phyloP scores from a whole-genome alignment of 2,888 invertebrate species.

The Tinea pellionella region DNA sequence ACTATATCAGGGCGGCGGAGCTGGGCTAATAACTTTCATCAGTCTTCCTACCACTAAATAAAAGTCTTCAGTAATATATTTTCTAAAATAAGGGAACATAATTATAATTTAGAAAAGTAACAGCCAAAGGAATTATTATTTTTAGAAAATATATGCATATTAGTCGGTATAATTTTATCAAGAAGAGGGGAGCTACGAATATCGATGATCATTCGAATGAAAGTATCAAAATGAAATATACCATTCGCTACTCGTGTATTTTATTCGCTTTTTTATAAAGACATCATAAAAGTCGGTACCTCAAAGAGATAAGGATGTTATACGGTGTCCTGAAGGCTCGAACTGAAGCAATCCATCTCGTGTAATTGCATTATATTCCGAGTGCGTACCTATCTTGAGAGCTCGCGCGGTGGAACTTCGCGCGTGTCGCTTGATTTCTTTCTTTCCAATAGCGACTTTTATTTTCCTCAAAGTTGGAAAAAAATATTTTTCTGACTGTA shows the following conservation, averaged over 20 bases:
- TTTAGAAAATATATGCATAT: background rate
- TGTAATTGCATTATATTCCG: slow-evolving; percentile 52
- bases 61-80: background rate
- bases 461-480: background rate
- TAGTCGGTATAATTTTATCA: background rate
- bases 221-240: background rate
- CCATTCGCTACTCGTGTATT: background rate
- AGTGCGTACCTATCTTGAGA: slow-evolving; percentile 25
- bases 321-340: slow-evolving; percentile 23
- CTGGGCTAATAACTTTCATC: too few species aligned
- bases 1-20: too few species aligned
- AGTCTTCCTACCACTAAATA: too few species aligned
- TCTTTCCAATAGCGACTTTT: slow-evolving; percentile 4
- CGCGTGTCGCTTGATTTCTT: slow-evolving; percentile 8
- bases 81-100: background rate
- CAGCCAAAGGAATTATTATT: background rate
- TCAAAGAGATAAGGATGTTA: slow-evolving; percentile 8
- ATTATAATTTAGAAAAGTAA: background rate
- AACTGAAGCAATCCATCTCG: slow-evolving; percentile 45
- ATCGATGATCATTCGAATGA: background rate
- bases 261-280: slow-evolving; percentile 1
- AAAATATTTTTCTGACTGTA: background rate
- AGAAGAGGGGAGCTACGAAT: background rate
- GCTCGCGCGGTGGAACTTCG: background rate
- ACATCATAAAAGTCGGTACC: slow-evolving; percentile 1